Evolutionary conservation across 2,888 invertebrate genomes (phyloP), one percentile per base, ranked within the genome.

Genomic region (Zaprionus bogoriensis): DNA sequence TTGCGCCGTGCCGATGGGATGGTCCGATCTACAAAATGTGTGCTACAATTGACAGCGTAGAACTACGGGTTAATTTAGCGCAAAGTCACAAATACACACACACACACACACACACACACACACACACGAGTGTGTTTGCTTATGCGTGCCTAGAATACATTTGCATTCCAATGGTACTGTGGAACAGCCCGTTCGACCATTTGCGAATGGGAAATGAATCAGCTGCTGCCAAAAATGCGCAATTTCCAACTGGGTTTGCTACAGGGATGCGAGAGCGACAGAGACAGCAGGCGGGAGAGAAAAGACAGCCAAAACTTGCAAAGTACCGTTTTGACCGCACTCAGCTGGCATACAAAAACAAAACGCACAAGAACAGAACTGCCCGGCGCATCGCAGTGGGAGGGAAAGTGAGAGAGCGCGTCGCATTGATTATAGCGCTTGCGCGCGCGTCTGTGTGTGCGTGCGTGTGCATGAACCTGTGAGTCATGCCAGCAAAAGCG

Each of bases 21-120:
- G 45, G 23, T 38, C 7, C 10, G 3, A 27, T 28, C 38, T 44
- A 50, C 53, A 54, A 76, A 69, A 78, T 81, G 85, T 78, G 59
- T 86, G 80, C 71, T 87, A 81, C 69, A 71, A 74, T 77, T 71
- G 77, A 83, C 87, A 83, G 80, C 55, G 76, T 62, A 55, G 69
- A 83, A 77, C 71, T 69, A 80, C 77, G 87, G 87, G 77, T 80
- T 81, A 87, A 81, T 86, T 81, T 84, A 84, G 87, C 77, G 54
- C 52, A 83, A 80, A 73, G 14, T 23, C 6, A 27, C 12, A 47
- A n/a, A 51, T 0, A 45, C 2, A 20, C 12, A 36, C 23, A 19
- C 6, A 17, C n/a, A 54, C 14, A 52, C 0, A 38, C 3, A 14
- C n/a, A 47, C 9, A 53, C 10, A 42, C 17, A 44, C 1, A 12